Conservation (phyloP, 2,888 invertebrate genomes). For the Eilema sororculum region DNA sequence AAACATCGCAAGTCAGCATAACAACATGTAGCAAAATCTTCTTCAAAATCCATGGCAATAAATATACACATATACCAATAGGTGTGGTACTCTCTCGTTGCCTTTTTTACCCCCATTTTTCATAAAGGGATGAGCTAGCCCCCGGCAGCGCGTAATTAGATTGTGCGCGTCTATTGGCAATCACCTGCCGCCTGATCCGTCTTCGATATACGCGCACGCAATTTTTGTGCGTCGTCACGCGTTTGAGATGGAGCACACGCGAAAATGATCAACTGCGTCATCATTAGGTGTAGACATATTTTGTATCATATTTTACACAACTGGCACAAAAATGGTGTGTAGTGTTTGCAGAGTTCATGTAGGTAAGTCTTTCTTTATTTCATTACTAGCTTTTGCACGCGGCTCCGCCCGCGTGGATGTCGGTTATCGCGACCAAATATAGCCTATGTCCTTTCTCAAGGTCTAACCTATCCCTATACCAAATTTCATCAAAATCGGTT, state of each 20-base stretch:
- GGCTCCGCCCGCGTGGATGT: too few species aligned
- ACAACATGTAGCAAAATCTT: neutral
- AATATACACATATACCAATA: neutral
- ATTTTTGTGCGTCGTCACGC: conserved; percentile 5
- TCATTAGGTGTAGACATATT: neutral
- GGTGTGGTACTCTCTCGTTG: neutral
- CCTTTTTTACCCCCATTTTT: conserved; percentile 11
- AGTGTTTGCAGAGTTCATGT: too few species aligned
- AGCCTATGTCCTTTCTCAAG: too few species aligned
- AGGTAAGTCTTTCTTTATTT: too few species aligned
- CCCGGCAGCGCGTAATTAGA: conserved; percentile 39
- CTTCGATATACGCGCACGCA: conserved; percentile 20
- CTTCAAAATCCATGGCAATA: neutral
- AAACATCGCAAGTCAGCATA: neutral
- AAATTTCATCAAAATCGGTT: too few species aligned
- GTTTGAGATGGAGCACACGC: neutral
- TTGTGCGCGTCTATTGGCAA: conserved; percentile 57
- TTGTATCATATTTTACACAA: neutral
- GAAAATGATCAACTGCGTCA: neutral
- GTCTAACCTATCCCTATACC: too few species aligned
- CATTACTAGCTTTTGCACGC: too few species aligned
- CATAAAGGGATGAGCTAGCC: conserved; percentile 15
- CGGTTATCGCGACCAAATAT: too few species aligned
- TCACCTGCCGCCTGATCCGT: conserved; percentile 51
- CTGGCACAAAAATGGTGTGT: neutral